Evolutionary conservation across 2,113 vertebrate genomes (phyloP).

Genomic region (Tonatia bakeri): DNA sequence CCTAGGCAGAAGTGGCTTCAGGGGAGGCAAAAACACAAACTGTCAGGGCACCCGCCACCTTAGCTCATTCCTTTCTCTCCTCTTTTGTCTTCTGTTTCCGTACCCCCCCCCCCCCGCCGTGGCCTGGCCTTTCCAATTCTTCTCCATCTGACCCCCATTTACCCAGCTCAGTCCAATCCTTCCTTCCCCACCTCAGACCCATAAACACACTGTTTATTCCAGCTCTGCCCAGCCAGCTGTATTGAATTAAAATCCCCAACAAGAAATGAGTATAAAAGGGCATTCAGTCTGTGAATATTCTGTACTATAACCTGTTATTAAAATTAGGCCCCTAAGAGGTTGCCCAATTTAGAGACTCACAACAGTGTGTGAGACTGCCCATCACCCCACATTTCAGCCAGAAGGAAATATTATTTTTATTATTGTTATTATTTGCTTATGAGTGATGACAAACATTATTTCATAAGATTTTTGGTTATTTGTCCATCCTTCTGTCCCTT

Average conservation of each 20-base stretch:
- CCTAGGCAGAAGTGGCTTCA: neutral
- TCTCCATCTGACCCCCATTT: neutral
- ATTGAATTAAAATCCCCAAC: neutral
- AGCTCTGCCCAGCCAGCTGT: too few species aligned
- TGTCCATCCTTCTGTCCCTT: neutral
- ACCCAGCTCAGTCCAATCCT: neutral
- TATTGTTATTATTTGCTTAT: neutral
- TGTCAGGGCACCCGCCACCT: accelerated
- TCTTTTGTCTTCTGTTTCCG: too few species aligned
- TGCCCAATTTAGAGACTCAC: neutral
- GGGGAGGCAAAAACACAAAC: accelerated
- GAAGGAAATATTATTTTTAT: neutral
- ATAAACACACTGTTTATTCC: neutral
- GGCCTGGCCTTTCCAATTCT: neutral
- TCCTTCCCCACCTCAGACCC: neutral
- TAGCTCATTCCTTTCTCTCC: neutral
- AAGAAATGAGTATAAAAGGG: neutral
- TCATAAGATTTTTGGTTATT: neutral
- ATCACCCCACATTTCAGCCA: neutral
- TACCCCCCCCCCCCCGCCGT: too few species aligned
- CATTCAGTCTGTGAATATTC: neutral
- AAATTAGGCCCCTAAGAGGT: neutral
- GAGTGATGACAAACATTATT: neutral
- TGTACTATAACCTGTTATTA: neutral
- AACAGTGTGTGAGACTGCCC: accelerated